Evolutionary conservation across 2,888 invertebrate species (phyloP).

Genomic region (Aradus depressus): DNA sequence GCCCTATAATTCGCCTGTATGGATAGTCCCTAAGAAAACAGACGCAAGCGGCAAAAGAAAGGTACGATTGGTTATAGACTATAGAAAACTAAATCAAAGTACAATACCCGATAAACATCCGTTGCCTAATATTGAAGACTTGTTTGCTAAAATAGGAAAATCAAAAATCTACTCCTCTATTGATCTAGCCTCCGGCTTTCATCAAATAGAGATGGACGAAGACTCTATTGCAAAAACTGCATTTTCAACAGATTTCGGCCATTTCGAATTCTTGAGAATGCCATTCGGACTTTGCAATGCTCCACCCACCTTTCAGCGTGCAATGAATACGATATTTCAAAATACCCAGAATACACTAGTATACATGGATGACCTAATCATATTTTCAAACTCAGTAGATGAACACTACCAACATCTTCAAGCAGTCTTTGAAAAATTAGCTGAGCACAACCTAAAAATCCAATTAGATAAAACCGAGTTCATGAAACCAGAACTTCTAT

Average conservation of each 20-base stretch:
- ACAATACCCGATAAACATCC: conserved; percentile 20
- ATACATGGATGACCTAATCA: conserved; percentile 20
- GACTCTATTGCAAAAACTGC: too few relatives aligned
- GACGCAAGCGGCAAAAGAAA: conserved; percentile 16
- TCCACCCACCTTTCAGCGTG: conserved; percentile 15
- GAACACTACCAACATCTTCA: conserved; percentile 11
- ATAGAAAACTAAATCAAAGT: conserved; percentile 14
- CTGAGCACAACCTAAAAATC: conserved; percentile 14
- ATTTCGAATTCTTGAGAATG: too few relatives aligned
- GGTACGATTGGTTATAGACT: conserved; percentile 16
- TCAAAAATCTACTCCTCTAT: conserved; percentile 11
- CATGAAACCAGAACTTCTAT: conserved; percentile 16
- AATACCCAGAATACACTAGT: conserved; percentile 17
- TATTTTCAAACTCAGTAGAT: conserved; percentile 10
- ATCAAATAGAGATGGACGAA: too few relatives aligned
- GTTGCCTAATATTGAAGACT: conserved; percentile 18
- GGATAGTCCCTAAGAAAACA: conserved; percentile 13
- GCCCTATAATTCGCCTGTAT: conserved; percentile 10
- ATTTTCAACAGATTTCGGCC: too few relatives aligned
- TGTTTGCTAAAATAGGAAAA: too few relatives aligned
- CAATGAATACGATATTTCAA: conserved; percentile 10
- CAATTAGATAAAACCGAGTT: conserved; percentile 22
- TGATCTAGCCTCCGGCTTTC: too few relatives aligned
- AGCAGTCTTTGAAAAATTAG: conserved; percentile 3
- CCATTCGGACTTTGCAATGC: conserved; percentile 17